Evolutionary conservation across 2,113 vertebrate genomes (phyloP), one percentile per base, ranked within the genome.

Genomic region (Todiramphus saurophagus): DNA sequence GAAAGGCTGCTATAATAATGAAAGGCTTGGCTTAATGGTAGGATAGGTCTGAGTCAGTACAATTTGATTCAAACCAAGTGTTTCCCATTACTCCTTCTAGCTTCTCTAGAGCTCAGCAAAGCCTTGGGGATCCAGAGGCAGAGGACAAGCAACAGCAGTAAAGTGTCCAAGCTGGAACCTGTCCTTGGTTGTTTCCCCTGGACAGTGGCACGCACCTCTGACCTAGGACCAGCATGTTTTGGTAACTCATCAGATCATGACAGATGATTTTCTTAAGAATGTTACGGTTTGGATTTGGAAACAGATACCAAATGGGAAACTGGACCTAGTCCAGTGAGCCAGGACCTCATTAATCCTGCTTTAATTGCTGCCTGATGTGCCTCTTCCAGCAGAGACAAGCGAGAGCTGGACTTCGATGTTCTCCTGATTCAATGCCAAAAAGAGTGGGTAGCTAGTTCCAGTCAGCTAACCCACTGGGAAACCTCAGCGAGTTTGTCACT

Each of bases 101-200:
- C 20, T 60, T 63, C 28, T 63, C 28, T 13, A 16, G 30, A 84
- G 59, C 44, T 46, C 4, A 3, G 43, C 53, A 83, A 31, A 91
- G 53, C 43, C 31, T 50, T 59, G 55, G 39, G 25, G 16, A 44
- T 44, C 18, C 63, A 53, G 73, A 43, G 31, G 58, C 37, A 59
- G 35, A 70, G 51, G 60, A 53, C 10, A 50, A 72, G 25, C 16
- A 67, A 27, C 43, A 75, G 53, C 35, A 77, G 39, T 27, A 13
- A 68, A 28, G 4, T 0, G 0, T n/a, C 21, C 0, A 2, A 46
- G n/a, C 39, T 48, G 19, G 28, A 8, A 5, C 55, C 31, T 50
- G 31, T 31, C 39, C 59, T 59, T 80, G 9, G 17, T 9, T n/a
- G 9, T 23, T 46, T 56, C 9, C 31, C 43, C 15, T 37, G 48